phyloP scores from a whole-genome alignment of 2,888 invertebrate species.

The Drosophila formosana region DNA sequence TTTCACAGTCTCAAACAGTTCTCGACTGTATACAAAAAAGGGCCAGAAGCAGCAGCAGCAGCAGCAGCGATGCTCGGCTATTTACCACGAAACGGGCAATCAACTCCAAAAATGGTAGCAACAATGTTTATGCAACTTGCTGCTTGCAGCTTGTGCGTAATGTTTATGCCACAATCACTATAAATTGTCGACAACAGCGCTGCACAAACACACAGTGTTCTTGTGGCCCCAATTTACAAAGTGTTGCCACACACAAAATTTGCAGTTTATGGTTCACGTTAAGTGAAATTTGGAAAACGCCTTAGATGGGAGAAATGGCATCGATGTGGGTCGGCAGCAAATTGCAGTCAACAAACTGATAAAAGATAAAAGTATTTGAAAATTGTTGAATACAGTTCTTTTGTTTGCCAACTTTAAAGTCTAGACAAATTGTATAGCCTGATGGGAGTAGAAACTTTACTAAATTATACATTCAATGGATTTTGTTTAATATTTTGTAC shows the following conservation, averaged over 20 bases:
- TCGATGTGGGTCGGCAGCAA: slow-evolving; percentile 11
- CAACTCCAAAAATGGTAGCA: slow-evolving; percentile 65
- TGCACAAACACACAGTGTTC: slow-evolving; percentile 1
- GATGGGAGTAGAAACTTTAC: no score
- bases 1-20: slow-evolving; percentile 34
- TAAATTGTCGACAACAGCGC: slow-evolving; percentile 32
- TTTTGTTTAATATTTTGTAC: neutral
- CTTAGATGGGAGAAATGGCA: neutral
- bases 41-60: slow-evolving; percentile 28
- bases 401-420: neutral
- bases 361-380: slow-evolving; percentile 9
- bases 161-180: slow-evolving; percentile 48
- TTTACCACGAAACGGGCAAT: slow-evolving; percentile 45
- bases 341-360: slow-evolving; percentile 6
- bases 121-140: slow-evolving; percentile 66
- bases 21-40: slow-evolving; percentile 25
- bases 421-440: neutral
- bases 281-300: slow-evolving; percentile 7
- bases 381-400: neutral
- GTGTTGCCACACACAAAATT: slow-evolving; percentile 24
- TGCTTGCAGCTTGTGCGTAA: slow-evolving; percentile 60
- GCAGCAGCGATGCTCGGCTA: slow-evolving; percentile 27
- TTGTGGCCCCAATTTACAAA: slow-evolving; percentile 27
- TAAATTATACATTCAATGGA: no score
- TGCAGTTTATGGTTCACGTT: slow-evolving; percentile 16